phyloP scores from a whole-genome alignment of 2,888 invertebrate genomes.

The Liodrosophila aerea region DNA sequence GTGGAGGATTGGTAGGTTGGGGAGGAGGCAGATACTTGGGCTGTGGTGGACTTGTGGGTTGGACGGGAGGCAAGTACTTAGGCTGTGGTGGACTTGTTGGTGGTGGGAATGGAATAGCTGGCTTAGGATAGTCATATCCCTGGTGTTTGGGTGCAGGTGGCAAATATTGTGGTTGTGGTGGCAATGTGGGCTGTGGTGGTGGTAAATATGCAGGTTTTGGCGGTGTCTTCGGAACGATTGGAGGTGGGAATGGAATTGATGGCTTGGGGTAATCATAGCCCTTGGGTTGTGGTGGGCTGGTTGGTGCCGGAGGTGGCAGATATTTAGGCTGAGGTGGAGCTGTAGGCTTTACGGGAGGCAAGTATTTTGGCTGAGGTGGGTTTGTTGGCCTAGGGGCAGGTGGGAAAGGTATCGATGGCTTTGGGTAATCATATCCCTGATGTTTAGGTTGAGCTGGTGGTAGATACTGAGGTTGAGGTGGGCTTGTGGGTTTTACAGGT shows the following conservation, averaged over 20 bases:
- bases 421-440: constrained; percentile 55
- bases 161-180: constrained; percentile 29
- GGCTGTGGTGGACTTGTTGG: constrained; percentile 22
- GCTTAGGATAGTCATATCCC: constrained; percentile 54
- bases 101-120: constrained; percentile 49
- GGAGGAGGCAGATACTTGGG: constrained; percentile 45
- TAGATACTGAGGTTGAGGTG: constrained; percentile 48
- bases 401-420: constrained; percentile 50
- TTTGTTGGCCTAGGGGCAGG: constrained; percentile 27
- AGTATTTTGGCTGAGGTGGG: too few relatives aligned
- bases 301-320: too few relatives aligned
- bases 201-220: constrained; percentile 33
- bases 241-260: constrained; percentile 49
- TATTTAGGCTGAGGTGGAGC: not conserved
- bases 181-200: constrained; percentile 35
- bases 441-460: constrained; percentile 45
- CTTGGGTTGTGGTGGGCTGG: constrained; percentile 48
- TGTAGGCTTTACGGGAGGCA: constrained; percentile 30
- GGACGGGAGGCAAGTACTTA: constrained; percentile 36
- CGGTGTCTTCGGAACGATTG: constrained; percentile 26
- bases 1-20: constrained; percentile 39
- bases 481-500: constrained; percentile 36
- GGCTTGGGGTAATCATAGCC: constrained; percentile 65
- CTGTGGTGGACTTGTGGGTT: constrained; percentile 34
- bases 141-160: constrained; percentile 3